phyloP scores from a whole-genome alignment of 2,113 vertebrate species.

The Phaethornis superciliosus region DNA sequence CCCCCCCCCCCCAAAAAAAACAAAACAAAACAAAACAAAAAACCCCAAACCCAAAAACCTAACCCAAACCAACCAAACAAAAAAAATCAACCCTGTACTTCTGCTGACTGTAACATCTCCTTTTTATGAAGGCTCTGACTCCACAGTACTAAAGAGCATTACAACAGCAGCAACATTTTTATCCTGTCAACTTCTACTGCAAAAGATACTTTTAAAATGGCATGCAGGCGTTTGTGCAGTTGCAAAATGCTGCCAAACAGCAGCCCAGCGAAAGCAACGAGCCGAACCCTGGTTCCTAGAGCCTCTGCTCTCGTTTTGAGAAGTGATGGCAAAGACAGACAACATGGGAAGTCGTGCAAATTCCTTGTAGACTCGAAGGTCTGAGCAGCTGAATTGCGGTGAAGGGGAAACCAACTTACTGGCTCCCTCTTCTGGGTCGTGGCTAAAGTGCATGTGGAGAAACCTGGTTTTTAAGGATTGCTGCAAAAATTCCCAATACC shows the following conservation, averaged over 20 bases:
- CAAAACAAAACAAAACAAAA: too few species aligned
- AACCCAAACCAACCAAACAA: too few species aligned
- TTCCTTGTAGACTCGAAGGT: neutral
- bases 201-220: neutral
- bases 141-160: neutral
- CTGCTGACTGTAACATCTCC: neutral
- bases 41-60: neutral
- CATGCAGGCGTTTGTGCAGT: neutral
- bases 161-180: neutral
- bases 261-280: neutral
- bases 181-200: neutral
- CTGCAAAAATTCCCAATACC: neutral
- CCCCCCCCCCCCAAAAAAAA: too few species aligned
- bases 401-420: neutral
- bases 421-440: conserved; percentile 49
- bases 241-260: neutral
- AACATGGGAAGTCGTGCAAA: neutral
- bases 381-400: neutral
- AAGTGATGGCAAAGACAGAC: neutral
- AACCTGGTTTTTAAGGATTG: neutral
- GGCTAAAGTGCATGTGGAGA: neutral
- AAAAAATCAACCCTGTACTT: neutral
- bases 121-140: neutral
- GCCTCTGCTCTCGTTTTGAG: neutral
- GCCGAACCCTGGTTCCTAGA: neutral